Evolutionary conservation across 2,888 invertebrate genomes (phyloP).

Genomic region (Caenorhabditis japonica): DNA sequence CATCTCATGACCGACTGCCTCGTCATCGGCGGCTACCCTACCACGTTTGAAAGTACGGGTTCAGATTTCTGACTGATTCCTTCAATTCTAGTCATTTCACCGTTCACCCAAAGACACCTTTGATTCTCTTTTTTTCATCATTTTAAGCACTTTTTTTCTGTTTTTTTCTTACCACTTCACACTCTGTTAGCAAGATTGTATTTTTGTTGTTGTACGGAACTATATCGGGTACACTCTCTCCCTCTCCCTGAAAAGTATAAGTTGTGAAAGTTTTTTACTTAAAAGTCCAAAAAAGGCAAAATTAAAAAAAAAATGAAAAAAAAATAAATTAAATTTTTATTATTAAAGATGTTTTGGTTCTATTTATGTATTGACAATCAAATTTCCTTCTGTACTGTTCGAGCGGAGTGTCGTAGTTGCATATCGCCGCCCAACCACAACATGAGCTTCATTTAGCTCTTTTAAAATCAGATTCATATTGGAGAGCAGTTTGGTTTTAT

Average conservation of each 20-base stretch:
- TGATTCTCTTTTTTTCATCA: constrained; percentile 4
- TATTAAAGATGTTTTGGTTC: too few species aligned
- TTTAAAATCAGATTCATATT: too few species aligned
- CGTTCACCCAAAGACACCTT: neutral
- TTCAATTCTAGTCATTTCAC: constrained; percentile 27
- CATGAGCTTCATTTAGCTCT: too few species aligned
- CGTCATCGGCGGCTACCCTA: constrained; percentile 28
- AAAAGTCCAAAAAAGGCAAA: too few species aligned
- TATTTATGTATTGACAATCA: too few species aligned
- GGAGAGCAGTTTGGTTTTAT: too few species aligned
- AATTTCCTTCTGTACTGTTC: too few species aligned
- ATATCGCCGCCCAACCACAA: too few species aligned
- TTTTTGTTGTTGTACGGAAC: constrained; percentile 44
- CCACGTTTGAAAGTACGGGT: constrained; percentile 31
- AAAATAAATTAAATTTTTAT: too few species aligned
- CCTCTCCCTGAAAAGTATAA: too few species aligned
- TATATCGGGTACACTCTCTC: constrained; percentile 43
- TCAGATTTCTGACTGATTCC: constrained; percentile 8
- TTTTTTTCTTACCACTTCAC: constrained; percentile 29
- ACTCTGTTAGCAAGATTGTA: constrained; percentile 24
- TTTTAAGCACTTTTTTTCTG: constrained; percentile 7
- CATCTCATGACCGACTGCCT: constrained; percentile 48
- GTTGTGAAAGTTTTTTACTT: too few species aligned
- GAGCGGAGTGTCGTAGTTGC: too few species aligned
- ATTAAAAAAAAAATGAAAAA: constrained; percentile 24